Base-by-base conservation (phyloP, 2,888 invertebrate genomes). In the Brachynemurus nebulosus region DNA sequence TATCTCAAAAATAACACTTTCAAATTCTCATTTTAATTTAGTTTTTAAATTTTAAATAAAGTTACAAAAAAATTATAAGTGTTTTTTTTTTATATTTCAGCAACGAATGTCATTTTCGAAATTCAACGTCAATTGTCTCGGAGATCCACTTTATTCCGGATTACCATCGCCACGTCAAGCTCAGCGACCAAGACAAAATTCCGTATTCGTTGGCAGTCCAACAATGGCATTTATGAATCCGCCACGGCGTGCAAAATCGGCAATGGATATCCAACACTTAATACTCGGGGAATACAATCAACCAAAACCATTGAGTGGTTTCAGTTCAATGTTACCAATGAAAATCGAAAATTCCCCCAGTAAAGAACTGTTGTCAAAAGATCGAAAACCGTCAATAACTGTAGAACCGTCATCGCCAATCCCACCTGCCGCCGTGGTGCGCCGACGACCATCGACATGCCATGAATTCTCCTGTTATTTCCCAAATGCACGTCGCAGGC, bases 251-350 rank as follows among this genome's bases (percentile, higher is more conserved):
- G 81, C 82, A 4, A 82, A 86, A 53, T 86, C 86, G 27, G 89
- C 88, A 2, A 78, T 88, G 53, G 88, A 90, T 59, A 74, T 89
- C 11, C 85, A 86, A 55, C 83, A 84, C 19, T 67, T 86, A 57
- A 62, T 80, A 53, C 54, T 78, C 57, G 62, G 72, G 53, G 62
- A 76, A 62, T 55, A 56, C 41, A 54, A 60, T 57, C 53, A 56
- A 19, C 33, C 36, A 9, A 9, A 35, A 8, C 51, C 53, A 6
- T 17, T 55, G 12, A 50, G 50, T 25, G 54, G 53, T 35, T 54
- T 50, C 46, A 53, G 59, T 38, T 63, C 64, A 6, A 53, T 65
- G 50, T 55, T 63, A 35, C 65, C 64, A 11, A 62, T 63, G 48
- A 17, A 34, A 4, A 46, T 62, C 36, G 50, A 55, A 57, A 42